Conservation (phyloP, 2,113 vertebrate genomes). For the Heterochromis multidens region DNA sequence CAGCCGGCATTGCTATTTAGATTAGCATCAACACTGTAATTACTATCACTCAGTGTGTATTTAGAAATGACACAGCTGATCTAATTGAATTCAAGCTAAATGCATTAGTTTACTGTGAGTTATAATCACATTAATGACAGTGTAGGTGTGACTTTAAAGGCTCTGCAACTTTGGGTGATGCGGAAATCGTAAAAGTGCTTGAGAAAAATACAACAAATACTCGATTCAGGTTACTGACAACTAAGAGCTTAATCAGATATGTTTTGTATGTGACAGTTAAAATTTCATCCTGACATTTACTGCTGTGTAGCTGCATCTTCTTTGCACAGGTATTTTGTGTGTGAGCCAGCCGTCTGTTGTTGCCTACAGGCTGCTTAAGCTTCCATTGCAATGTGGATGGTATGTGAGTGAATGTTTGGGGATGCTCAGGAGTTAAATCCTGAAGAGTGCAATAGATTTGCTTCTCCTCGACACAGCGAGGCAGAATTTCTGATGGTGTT, state of each 20-base stretch:
- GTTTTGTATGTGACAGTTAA: neutral
- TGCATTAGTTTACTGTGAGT: neutral
- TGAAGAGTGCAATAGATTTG: constrained; percentile 39
- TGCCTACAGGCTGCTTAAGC: constrained; percentile 65
- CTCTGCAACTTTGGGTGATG: neutral
- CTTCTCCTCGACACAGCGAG: constrained; percentile 16
- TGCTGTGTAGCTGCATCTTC: constrained; percentile 21
- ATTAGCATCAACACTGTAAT: neutral
- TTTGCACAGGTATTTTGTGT: constrained; percentile 57
- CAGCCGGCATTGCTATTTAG: neutral
- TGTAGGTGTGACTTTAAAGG: neutral
- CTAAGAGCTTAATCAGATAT: neutral
- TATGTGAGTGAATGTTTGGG: constrained; percentile 42
- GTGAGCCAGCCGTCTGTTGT: constrained; percentile 41
- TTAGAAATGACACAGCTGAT: neutral
- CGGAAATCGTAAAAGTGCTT: neutral
- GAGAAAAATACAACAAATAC: neutral
- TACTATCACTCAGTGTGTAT: neutral
- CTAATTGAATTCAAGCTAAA: neutral
- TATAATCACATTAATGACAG: neutral
- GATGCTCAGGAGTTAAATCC: constrained; percentile 52
- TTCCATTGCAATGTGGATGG: constrained; percentile 56
- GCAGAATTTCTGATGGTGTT: constrained; percentile 11
- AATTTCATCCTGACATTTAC: constrained; percentile 8
- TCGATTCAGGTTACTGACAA: neutral